These are phyloP conservation scores for Rhagonycha lutea DNA, from an alignment of 2,888 invertebrate species.

Conservation along the genomic window DNA sequence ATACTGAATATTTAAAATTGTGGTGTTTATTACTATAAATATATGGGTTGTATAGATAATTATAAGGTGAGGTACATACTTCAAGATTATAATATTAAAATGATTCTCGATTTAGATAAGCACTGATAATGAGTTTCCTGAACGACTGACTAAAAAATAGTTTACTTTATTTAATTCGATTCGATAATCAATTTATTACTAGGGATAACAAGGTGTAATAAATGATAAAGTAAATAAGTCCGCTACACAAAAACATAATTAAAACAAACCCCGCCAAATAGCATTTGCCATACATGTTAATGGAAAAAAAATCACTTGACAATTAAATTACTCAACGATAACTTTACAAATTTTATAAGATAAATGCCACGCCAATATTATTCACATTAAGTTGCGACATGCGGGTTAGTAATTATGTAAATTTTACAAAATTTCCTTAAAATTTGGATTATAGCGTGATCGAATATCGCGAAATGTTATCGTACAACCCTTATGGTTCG, in stretches of 20 bases:
- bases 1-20: conserved; percentile 54
- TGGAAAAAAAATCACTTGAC: background rate
- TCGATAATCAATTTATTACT: conserved; percentile 19
- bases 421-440: no score
- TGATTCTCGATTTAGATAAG: conserved; percentile 24
- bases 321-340: background rate
- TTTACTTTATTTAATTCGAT: background rate
- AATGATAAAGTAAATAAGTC: conserved; percentile 45
- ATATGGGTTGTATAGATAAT: conserved; percentile 49
- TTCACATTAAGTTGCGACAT: background rate
- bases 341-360: conserved; percentile 5
- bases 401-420: background rate
- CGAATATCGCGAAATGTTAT: background rate
- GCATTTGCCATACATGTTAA: conserved; percentile 14
- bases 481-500: conserved; percentile 18
- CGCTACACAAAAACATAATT: conserved; percentile 44
- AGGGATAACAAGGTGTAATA: conserved; percentile 39
- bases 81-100: conserved; percentile 36
- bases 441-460: background rate
- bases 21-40: conserved; percentile 52
- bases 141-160: conserved; percentile 5
- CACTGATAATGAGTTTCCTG: conserved; percentile 24
- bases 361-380: conserved; percentile 18
- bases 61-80: conserved; percentile 44
- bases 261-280: conserved; percentile 35